Evolutionary conservation across 2,113 vertebrate genomes (phyloP).

Genomic region (Grammomys surdaster): DNA sequence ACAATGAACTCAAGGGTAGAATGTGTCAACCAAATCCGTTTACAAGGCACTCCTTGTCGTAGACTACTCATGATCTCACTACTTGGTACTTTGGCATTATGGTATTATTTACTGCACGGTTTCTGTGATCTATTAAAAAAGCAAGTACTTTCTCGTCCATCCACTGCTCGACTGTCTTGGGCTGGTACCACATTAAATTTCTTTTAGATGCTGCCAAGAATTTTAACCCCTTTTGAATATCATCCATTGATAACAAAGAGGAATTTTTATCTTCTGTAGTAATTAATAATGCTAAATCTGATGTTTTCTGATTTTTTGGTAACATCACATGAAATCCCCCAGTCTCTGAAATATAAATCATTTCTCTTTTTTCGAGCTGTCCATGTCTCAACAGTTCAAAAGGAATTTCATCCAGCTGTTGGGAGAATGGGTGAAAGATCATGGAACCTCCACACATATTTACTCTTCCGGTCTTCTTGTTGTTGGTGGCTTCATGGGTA

Average conservation of each 20-base stretch:
- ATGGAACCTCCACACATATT: background rate
- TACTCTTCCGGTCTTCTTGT: background rate
- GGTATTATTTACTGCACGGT: constrained; percentile 68
- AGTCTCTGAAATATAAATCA: constrained; percentile 84
- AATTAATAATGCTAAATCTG: constrained; percentile 81
- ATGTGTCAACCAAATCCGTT: constrained; percentile 82
- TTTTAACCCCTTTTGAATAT: constrained; percentile 85
- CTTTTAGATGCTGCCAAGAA: constrained; percentile 86
- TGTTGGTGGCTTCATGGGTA: background rate
- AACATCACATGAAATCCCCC: constrained; percentile 88
- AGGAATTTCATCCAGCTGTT: constrained; percentile 10
- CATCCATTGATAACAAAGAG: constrained; percentile 69
- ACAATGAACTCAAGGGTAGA: constrained; percentile 65
- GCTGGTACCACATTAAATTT: constrained; percentile 85
- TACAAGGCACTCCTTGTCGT: constrained; percentile 87
- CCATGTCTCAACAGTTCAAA: constrained; percentile 78
- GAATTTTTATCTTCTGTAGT: constrained; percentile 74
- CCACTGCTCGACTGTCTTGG: constrained; percentile 83
- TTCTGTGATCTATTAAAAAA: constrained; percentile 88
- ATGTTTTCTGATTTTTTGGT: constrained; percentile 72
- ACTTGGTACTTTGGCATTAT: constrained; percentile 76
- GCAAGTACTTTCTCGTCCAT: constrained; percentile 80
- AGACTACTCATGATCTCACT: constrained; percentile 81
- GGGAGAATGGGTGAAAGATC: background rate
- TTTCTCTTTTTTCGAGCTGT: constrained; percentile 84